phyloP scores from a whole-genome alignment of 2,113 vertebrate genomes.

The Saccopteryx bilineata region DNA sequence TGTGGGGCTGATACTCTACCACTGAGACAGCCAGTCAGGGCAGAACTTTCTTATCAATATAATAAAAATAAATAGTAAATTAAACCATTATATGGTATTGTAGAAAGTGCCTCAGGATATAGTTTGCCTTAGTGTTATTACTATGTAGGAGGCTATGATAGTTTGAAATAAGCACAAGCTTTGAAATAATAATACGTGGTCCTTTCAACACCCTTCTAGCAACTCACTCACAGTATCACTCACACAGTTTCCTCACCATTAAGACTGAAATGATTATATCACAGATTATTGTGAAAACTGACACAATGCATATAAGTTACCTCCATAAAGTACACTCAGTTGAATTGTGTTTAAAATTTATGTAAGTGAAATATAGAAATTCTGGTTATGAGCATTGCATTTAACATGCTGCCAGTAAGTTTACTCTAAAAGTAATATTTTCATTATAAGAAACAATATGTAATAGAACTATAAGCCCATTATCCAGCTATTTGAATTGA shows the following conservation, averaged over 20 bases:
- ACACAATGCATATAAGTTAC: background rate
- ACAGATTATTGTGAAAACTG: background rate
- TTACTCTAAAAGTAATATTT: slow-evolving; percentile 42
- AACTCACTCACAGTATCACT: background rate
- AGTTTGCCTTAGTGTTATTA: background rate
- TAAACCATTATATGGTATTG: background rate
- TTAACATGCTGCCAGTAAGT: background rate
- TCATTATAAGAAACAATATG: background rate
- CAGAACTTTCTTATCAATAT: background rate
- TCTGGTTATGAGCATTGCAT: background rate
- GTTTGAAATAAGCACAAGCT: background rate
- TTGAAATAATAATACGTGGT: background rate
- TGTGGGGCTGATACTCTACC: no score
- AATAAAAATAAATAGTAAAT: background rate
- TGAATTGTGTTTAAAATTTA: background rate
- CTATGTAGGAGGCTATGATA: background rate
- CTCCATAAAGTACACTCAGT: background rate
- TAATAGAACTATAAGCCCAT: background rate
- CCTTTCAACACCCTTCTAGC: background rate
- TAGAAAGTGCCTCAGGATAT: rapidly evolving
- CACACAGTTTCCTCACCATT: background rate
- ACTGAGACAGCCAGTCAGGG: no score
- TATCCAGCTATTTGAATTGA: background rate
- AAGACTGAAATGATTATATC: background rate
- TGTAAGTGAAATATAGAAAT: background rate